Percentiles rank a stretch among this genome's conserved stretches.
phyloP scores from a whole-genome alignment of 2,797 vertebrate genomes.

The Centropyge bicolor region DNA sequence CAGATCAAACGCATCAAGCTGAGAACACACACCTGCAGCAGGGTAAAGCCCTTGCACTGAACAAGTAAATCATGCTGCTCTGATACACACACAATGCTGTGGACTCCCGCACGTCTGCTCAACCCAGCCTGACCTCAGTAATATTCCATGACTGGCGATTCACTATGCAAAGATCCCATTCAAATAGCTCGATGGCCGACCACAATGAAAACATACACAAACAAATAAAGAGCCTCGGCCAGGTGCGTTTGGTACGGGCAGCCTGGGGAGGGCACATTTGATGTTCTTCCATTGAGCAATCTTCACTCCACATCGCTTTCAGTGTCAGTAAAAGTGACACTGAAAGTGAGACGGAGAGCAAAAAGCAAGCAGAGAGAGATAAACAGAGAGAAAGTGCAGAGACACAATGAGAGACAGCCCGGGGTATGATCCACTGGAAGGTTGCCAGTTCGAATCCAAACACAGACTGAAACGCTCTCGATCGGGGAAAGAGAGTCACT shows the following conservation, averaged over 20 bases:
- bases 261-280: neutral
- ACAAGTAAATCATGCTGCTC: conserved; percentile 67
- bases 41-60: conserved; percentile 50
- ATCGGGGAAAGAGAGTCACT: conserved; percentile 37
- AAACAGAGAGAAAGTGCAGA: conserved; percentile 12
- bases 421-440: conserved; percentile 42
- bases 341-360: conserved; percentile 9
- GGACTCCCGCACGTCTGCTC: conserved; percentile 26
- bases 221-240: conserved; percentile 48
- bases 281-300: conserved; percentile 34
- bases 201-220: conserved; percentile 52
- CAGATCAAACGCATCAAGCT: conserved; percentile 72
- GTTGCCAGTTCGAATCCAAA: conserved; percentile 60
- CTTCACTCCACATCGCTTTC: neutral
- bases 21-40: conserved; percentile 74
- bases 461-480: conserved; percentile 30
- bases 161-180: conserved; percentile 70
- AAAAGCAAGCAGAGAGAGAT: neutral
- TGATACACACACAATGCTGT: conserved; percentile 49
- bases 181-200: conserved; percentile 54
- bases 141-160: conserved; percentile 48
- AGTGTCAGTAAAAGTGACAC: conserved; percentile 14
- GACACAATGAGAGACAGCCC: conserved; percentile 30
- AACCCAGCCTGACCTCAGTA: conserved; percentile 48
- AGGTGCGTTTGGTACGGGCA: conserved; percentile 40